A percentile compares a stretch with the other conserved stretches of the same genome.
Evolutionary conservation across 2,888 invertebrate species (phyloP).

Genomic region (Lepidocyrtinus sp.): DNA sequence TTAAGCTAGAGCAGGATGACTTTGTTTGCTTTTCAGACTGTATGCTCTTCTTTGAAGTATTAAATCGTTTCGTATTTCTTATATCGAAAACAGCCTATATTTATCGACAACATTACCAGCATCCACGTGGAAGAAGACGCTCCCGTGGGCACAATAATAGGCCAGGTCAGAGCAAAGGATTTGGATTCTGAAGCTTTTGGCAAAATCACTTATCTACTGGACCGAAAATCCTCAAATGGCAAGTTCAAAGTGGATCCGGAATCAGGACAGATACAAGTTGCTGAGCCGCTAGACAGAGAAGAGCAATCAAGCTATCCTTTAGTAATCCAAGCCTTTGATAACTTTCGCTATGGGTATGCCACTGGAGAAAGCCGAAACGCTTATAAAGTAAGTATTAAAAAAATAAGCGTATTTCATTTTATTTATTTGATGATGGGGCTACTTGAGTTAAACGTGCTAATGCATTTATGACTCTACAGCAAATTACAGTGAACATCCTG

Average conservation of each 20-base stretch:
- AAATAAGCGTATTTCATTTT: too few relatives aligned
- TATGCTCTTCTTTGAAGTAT: not conserved
- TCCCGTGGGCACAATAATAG: slow-evolving; percentile 84
- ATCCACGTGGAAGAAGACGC: slow-evolving; percentile 82
- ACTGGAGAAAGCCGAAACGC: slow-evolving; percentile 92
- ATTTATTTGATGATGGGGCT: too few relatives aligned
- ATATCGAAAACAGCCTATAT: slow-evolving; percentile 50
- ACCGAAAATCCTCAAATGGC: slow-evolving; percentile 84
- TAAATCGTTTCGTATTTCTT: slow-evolving; percentile 21
- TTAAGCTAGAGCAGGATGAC: not conserved
- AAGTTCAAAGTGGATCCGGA: slow-evolving; percentile 83
- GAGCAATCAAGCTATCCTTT: slow-evolving; percentile 86
- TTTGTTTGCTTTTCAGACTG: not conserved
- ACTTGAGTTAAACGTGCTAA: too few relatives aligned
- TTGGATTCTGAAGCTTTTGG: slow-evolving; percentile 90
- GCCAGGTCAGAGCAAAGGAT: slow-evolving; percentile 88
- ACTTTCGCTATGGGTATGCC: slow-evolving; percentile 86
- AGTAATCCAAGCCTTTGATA: slow-evolving; percentile 92
- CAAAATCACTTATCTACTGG: slow-evolving; percentile 88
- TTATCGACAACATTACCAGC: slow-evolving; percentile 64
- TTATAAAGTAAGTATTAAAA: too few relatives aligned
- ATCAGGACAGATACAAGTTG: slow-evolving; percentile 86
- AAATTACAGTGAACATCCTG: slow-evolving; percentile 85
- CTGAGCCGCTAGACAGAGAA: slow-evolving; percentile 81
- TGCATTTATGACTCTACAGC: too few relatives aligned